Evolutionary conservation across 2,797 vertebrate species (phyloP).

Genomic region (Alcedo atthis): DNA sequence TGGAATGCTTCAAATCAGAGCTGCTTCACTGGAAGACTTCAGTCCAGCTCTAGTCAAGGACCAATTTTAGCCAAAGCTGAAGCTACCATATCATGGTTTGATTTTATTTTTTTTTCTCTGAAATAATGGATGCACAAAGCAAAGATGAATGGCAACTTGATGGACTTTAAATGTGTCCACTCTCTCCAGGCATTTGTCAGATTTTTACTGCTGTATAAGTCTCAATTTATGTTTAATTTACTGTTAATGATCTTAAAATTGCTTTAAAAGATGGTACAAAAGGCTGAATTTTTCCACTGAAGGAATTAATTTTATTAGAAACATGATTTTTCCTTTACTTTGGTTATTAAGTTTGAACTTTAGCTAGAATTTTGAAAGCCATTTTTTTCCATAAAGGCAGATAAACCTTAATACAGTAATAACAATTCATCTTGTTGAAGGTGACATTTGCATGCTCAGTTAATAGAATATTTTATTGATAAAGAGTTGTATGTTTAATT

Average conservation of each 20-base stretch:
- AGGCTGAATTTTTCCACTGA: background rate
- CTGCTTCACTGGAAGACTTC: background rate
- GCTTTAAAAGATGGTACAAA: background rate
- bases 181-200: background rate
- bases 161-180: background rate
- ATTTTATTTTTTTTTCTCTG: background rate
- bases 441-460: background rate
- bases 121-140: background rate
- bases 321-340: background rate
- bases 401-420: background rate
- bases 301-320: background rate
- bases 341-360: background rate
- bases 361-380: background rate
- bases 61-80: background rate
- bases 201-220: background rate
- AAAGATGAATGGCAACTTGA: background rate
- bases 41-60: background rate
- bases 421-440: background rate
- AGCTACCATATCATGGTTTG: background rate
- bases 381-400: background rate
- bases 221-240: background rate
- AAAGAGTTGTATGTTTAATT: background rate
- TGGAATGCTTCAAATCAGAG: background rate
- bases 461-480: background rate
- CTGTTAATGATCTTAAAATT: background rate